A percentile compares a stretch with the other conserved stretches of the same genome.
phyloP scores from a whole-genome alignment of 2,888 invertebrate genomes.

The Xanthorhoe designata region DNA sequence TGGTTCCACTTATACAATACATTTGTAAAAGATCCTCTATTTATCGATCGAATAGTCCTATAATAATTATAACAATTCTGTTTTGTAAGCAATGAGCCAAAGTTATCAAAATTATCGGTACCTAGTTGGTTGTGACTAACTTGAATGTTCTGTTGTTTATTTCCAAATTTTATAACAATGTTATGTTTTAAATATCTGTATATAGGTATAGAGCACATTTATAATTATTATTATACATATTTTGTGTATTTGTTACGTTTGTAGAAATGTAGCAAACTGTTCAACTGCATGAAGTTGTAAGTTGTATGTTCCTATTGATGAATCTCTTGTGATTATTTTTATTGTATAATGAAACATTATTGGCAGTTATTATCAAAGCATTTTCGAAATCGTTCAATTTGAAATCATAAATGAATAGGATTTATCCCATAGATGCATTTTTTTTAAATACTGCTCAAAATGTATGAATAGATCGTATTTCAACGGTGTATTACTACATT shows the following conservation, averaged over 20 bases:
- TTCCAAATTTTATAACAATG: slow-evolving; percentile 72
- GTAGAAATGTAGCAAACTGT: slow-evolving; percentile 34
- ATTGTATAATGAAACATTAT: slow-evolving; percentile 28
- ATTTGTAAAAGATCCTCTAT: slow-evolving; percentile 50
- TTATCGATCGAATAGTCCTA: slow-evolving; percentile 37
- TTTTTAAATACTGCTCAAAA: slow-evolving; percentile 36
- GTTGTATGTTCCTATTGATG: slow-evolving; percentile 63
- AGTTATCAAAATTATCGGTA: slow-evolving; percentile 69
- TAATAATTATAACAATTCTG: slow-evolving; percentile 43
- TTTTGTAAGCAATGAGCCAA: slow-evolving; percentile 65
- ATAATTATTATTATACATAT: slow-evolving; percentile 47
- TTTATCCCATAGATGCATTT: slow-evolving; percentile 33
- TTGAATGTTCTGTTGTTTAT: slow-evolving; percentile 70
- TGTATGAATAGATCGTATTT: slow-evolving; percentile 29
- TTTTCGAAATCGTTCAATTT: slow-evolving; percentile 22
- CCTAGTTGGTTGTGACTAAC: slow-evolving; percentile 70
- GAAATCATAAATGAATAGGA: slow-evolving; percentile 17
- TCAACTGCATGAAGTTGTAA: slow-evolving; percentile 49
- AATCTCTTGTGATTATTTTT: slow-evolving; percentile 62
- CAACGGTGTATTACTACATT: slow-evolving; percentile 48
- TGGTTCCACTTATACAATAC: slow-evolving; percentile 50
- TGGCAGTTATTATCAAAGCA: slow-evolving; percentile 28
- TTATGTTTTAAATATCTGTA: slow-evolving; percentile 52
- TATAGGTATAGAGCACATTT: slow-evolving; percentile 45
- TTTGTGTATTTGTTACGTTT: slow-evolving; percentile 49